phyloP scores from a whole-genome alignment of 2,113 vertebrate genomes.

The Burhinus oedicnemus region DNA sequence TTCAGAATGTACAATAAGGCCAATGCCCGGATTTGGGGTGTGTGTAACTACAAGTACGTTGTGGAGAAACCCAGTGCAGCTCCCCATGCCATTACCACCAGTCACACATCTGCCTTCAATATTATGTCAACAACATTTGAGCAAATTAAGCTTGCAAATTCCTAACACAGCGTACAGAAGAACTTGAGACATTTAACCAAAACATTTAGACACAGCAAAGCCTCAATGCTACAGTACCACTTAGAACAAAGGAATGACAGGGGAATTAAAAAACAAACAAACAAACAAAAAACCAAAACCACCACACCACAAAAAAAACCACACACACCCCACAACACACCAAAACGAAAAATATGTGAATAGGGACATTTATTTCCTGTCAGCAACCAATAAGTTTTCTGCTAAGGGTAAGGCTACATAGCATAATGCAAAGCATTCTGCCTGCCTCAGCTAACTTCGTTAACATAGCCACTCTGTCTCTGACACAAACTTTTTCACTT shows the following conservation, averaged over 20 bases:
- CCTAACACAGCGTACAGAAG: background rate
- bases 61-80: background rate
- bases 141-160: background rate
- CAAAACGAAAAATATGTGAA: background rate
- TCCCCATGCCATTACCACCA: background rate
- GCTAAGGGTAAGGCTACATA: background rate
- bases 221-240: background rate
- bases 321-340: background rate
- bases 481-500: background rate
- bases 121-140: background rate
- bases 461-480: rapidly evolving
- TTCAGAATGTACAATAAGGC: background rate
- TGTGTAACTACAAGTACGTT: rapidly evolving
- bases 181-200: background rate
- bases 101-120: background rate
- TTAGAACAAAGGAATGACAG: background rate
- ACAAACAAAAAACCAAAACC: background rate
- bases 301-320: background rate
- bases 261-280: too few species aligned
- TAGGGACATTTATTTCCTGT: background rate
- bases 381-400: background rate
- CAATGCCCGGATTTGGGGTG: background rate
- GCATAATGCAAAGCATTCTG: background rate
- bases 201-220: background rate
- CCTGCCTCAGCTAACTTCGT: background rate